Base-by-base conservation (phyloP, 2,113 vertebrate species). In the Alosa alosa region DNA sequence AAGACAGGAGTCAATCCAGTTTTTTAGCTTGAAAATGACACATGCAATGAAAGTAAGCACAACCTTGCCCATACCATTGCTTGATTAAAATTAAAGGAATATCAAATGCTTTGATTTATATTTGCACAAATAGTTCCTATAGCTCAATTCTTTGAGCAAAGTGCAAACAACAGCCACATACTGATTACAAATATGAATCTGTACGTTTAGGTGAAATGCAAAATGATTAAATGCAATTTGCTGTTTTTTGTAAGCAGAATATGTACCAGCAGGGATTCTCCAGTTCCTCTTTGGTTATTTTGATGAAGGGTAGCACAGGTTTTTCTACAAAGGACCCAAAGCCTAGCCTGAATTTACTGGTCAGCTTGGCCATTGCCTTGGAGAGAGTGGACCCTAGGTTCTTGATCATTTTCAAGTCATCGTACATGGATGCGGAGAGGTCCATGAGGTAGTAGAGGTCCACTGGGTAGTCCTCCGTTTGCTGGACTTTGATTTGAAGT, bases 391-490 rank as follows among this genome's bases (percentile, higher is more conserved):
- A 97, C 5, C 98, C 98, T 90, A 99, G 88, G 89, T 96, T 94
- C 93, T 96, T 98, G 90, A 99, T 99, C 88, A 89, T 98, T 18
- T 94, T 83, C 89, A 99, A 94, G 90, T 99, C 98, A 0, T 99
- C 97, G 0, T 93, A 81, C 98, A 99, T 99, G 86, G 98, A 99
- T 41, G 96, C 98, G 0, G 98, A 99, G 91, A 99, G 95, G 92
- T 99, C 98, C 98, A 99, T 99, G 91, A 99, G 95, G 93, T 99
- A 99, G 93, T 99, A 99, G 81, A 99, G 94, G 87, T 99, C 98
- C 82, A 99, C 97, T 0, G 98, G 98, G 89, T 99, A 98, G 93
- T 99, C 97, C 91, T 98, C 97, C 0, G 95, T 96, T 91, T 97
- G 97, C 64, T 96, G 97, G 86, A 99, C 96, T 85, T 95, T 95